Base-by-base conservation (phyloP, 2,113 vertebrate species). In the Ifrita kowaldi region DNA sequence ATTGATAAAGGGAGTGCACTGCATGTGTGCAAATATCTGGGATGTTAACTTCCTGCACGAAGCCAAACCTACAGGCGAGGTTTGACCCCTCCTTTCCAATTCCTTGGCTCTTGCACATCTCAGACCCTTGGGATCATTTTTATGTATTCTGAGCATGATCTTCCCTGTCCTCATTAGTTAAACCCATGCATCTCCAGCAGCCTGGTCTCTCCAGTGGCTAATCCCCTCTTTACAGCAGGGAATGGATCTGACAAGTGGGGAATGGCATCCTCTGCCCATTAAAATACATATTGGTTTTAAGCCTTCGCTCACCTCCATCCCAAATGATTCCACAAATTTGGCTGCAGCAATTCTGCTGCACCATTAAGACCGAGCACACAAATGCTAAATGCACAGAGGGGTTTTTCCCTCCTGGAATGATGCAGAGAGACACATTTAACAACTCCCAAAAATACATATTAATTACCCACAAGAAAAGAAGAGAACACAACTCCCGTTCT, bases 1-100 rank as follows among this genome's bases (percentile, higher is more conserved):
- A 16, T 0, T 26, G 62, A 26, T 3, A 32, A 0, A 49, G 57
- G 24, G 27, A 79, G 44, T 8, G 1, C 12, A 32, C 7, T 8
- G 32, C 1, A 21, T 0, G 3, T 2, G 42, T 19, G 52, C 46
- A 65, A 73, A 2, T 14, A 65, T 1, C 71, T 56, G 60, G 37
- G 11, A 10, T 2, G 7, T 16, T 12, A 22, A 17, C 35, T 37
- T 47, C 68, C 52, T 16, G 33, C 64, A 59, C 44, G 10, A 57
- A 73, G 52, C 56, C 55, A 91, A 74, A 67, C 35, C 55, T 39
- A 26, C 50, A 46, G 52, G 39, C 0, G 1, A 55, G 28, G 52
- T 47, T 2, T 41, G 59, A 35, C 63, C 50, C 37, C 53, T 79
- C 68, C 32, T 33, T 91, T 53, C 78, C 41, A 57, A 46, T n/a